Evolutionary conservation across 2,888 invertebrate genomes (phyloP).

Genomic region (Halictus ligatus): DNA sequence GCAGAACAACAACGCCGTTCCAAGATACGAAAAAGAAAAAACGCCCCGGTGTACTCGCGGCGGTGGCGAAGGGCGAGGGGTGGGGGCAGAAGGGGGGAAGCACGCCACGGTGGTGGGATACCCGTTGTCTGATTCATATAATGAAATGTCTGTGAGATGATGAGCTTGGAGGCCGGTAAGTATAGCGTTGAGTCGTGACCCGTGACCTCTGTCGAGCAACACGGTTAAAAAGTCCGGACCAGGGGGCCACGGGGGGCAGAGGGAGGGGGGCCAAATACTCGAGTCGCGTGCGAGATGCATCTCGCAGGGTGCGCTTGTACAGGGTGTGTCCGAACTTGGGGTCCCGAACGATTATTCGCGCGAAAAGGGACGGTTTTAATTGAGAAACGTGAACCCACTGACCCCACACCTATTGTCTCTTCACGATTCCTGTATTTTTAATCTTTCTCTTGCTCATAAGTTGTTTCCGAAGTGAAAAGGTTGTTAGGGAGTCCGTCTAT

Average conservation of each 20-base stretch:
- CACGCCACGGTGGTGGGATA: conserved; percentile 63
- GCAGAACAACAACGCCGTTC: conserved; percentile 32
- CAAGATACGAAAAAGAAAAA: background rate
- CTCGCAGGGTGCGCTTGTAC: conserved; percentile 40
- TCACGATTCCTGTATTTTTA: background rate
- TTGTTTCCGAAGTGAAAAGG: background rate
- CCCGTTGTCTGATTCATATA: conserved; percentile 80
- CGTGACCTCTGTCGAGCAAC: conserved; percentile 74
- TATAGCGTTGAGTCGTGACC: conserved; percentile 80
- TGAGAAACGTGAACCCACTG: conserved; percentile 1
- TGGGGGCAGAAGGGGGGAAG: conserved; percentile 21
- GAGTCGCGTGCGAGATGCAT: conserved; percentile 73
- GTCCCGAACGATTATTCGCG: background rate
- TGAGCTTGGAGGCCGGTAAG: conserved; percentile 79
- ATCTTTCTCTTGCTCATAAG: background rate
- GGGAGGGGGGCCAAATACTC: conserved; percentile 45
- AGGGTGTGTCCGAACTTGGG: conserved; percentile 4
- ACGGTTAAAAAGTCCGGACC: conserved; percentile 39
- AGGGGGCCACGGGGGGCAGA: conserved; percentile 13
- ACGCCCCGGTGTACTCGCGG: conserved; percentile 4
- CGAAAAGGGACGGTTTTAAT: conserved; percentile 12
- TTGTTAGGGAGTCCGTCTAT: background rate
- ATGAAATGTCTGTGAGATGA: conserved; percentile 81
- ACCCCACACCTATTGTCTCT: background rate
- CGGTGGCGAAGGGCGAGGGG: conserved; percentile 12